Evolutionary conservation across 2,113 vertebrate species (phyloP).

Genomic region (Strix uralensis): DNA sequence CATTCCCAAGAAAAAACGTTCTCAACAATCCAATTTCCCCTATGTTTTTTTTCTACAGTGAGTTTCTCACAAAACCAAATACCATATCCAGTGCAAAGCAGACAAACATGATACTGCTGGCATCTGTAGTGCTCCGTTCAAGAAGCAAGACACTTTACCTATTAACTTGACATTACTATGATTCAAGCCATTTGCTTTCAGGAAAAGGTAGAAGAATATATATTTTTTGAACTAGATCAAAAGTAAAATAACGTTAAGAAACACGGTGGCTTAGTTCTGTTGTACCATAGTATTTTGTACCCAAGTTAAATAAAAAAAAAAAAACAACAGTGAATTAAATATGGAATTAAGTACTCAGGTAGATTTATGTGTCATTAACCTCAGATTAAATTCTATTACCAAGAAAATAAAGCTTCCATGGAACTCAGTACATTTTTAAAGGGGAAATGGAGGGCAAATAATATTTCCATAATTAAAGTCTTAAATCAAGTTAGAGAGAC

Average conservation of each 20-base stretch:
- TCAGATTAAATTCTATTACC: slow-evolving; percentile 62
- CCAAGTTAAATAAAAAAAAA: neutral
- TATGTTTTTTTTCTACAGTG: neutral
- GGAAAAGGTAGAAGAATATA: neutral
- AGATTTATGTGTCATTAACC: slow-evolving; percentile 57
- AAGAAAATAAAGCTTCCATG: slow-evolving; percentile 48
- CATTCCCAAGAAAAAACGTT: neutral
- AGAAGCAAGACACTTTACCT: neutral
- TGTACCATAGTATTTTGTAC: neutral
- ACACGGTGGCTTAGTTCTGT: neutral
- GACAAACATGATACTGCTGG: neutral
- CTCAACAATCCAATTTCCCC: neutral
- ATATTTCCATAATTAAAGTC: slow-evolving; percentile 59
- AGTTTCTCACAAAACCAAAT: neutral
- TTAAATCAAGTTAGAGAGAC: slow-evolving; percentile 59
- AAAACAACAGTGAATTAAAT: slow-evolving; percentile 23
- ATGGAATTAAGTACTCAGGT: slow-evolving; percentile 53
- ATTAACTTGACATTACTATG: neutral
- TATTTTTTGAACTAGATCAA: neutral
- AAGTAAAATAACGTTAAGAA: slow-evolving; percentile 30
- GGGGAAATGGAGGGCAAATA: slow-evolving; percentile 50
- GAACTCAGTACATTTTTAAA: slow-evolving; percentile 29
- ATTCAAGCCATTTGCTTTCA: neutral
- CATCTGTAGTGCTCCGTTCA: neutral
- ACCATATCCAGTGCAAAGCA: neutral